phyloP scores from a whole-genome alignment of 2,797 vertebrate species.

The Galaxias olidus region DNA sequence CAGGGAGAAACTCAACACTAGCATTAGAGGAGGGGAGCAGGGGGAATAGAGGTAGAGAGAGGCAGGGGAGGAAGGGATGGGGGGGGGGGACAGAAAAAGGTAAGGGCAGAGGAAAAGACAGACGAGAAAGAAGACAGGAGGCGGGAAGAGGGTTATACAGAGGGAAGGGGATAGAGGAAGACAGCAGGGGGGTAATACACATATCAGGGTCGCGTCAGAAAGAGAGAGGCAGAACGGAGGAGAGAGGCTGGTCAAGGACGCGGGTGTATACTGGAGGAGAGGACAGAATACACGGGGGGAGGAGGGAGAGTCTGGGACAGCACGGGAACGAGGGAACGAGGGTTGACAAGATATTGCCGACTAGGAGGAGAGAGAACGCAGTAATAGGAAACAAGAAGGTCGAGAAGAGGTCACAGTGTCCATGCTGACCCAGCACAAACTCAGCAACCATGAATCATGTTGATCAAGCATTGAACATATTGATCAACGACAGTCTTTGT shows the following conservation, averaged over 20 bases:
- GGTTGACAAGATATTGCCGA: slow-evolving; percentile 31
- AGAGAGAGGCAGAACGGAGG: slow-evolving; percentile 15
- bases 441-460: neutral
- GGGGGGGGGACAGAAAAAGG: neutral
- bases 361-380: slow-evolving; percentile 3
- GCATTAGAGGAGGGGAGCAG: neutral
- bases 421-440: neutral
- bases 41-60: neutral
- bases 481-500: neutral
- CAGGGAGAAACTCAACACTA: slow-evolving; percentile 94
- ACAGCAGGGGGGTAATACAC: neutral
- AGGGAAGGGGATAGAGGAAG: slow-evolving; percentile 1
- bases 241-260: neutral
- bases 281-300: neutral
- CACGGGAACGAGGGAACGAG: slow-evolving; percentile 21
- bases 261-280: neutral
- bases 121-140: neutral
- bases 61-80: neutral
- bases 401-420: neutral
- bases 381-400: no score
- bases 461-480: neutral
- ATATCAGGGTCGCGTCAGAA: slow-evolving; percentile 9
- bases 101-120: neutral
- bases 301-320: neutral
- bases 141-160: neutral